Evolutionary conservation across 2,797 vertebrate species (phyloP), one percentile per base, ranked within the genome.

Genomic region (Gouania willdenowi): DNA sequence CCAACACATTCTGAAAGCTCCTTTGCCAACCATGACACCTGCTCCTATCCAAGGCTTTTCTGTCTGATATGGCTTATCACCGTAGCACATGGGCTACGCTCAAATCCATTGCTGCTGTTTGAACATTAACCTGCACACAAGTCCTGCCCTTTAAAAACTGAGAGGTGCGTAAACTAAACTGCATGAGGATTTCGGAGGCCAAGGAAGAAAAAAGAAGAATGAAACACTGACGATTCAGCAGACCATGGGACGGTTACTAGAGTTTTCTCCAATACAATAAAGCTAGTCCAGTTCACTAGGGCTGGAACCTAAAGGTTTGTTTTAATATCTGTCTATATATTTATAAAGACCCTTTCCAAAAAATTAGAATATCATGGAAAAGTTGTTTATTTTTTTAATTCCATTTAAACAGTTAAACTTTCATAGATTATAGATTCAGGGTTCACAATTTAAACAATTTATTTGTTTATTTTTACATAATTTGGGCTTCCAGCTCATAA

Each of bases 11-110:
- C 60, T 34, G 26, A 41, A 64, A 26, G 46, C 69, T 83, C 78
- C 66, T 67, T 69, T 62, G 50, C 73, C 69, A 60, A 69, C 53
- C 27, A 27, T 40, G 35, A 44, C 30, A 16, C 63, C 57, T 54
- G 49, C 54, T 58, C 30, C 54, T 43, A 28, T 58, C 76, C 64
- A 61, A 87, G 77, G 81, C 75, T 63, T 75, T 70, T 75, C 73
- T 64, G 66, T 81, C 78, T 70, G 80, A 84, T 86, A 86, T 87
- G 85, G 80, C 85, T 86, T 87, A 69, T 42, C 39, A 59, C 48
- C 69, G 69, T 50, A 56, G 56, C 23, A 58, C 26, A 55, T 45
- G 34, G 27, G 36, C 50, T 26, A 67, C 69, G 52, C 50, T 40
- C 51, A 31, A n/a, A 39, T 49, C 66, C 70, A 56, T 42, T 28